Evolutionary conservation across 23 tunicate genomes (phyloP).

Genomic region (Aplidium turbinatum): DNA sequence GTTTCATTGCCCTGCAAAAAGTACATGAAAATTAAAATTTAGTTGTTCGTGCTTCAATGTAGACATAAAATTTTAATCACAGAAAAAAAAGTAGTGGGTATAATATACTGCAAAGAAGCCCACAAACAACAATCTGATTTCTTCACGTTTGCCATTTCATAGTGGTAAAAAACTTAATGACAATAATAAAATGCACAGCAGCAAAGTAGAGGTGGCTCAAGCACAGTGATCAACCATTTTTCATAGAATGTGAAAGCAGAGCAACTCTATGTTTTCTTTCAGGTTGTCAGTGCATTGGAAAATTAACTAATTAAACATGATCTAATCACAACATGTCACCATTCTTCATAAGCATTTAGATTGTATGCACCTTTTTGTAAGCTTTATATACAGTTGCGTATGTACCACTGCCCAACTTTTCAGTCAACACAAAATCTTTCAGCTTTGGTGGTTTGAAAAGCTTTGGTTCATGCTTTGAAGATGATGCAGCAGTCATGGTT

Average conservation of each 20-base stretch:
- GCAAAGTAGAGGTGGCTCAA: too few relatives aligned
- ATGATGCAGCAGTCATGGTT: not conserved
- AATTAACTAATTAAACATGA: too few relatives aligned
- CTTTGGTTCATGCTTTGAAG: constrained; percentile 8
- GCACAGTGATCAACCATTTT: too few relatives aligned
- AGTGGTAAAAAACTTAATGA: too few relatives aligned
- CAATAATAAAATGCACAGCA: too few relatives aligned
- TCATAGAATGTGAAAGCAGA: too few relatives aligned
- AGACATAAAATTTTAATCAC: too few relatives aligned
- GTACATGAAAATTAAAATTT: not conserved
- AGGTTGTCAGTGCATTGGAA: too few relatives aligned
- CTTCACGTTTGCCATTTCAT: too few relatives aligned
- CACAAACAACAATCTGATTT: too few relatives aligned
- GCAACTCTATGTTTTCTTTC: too few relatives aligned
- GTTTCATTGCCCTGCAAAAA: constrained; percentile 47
- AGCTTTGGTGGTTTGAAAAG: constrained; percentile 51
- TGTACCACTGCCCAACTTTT: constrained; percentile 82
- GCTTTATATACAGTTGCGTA: constrained; percentile 95
- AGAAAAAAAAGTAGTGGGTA: not conserved
- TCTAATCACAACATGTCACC: not conserved
- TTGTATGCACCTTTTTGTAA: constrained; percentile 59
- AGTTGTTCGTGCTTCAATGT: too few relatives aligned
- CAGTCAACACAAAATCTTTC: constrained; percentile 72
- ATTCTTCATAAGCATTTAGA: not conserved
- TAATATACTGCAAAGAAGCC: not conserved